Percentiles rank a stretch among this genome's conserved stretches.
Evolutionary conservation across 2,797 vertebrate genomes (phyloP).

Genomic region (Siniperca scherzeri): DNA sequence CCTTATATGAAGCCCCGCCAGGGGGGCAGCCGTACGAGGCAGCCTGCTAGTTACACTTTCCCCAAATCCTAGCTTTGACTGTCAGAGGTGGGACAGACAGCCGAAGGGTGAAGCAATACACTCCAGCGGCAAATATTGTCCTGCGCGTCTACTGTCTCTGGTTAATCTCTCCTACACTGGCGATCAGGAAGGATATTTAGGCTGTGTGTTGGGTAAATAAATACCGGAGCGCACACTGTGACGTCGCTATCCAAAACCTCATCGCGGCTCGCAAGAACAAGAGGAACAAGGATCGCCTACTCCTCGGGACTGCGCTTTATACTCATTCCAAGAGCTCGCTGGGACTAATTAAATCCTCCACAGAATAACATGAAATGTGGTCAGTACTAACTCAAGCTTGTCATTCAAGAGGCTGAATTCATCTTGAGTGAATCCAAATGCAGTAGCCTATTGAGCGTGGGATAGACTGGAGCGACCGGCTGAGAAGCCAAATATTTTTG

Average conservation of each 20-base stretch:
- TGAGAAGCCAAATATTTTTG: slow-evolving; percentile 9
- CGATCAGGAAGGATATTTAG: slow-evolving; percentile 22
- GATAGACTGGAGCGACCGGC: slow-evolving; percentile 6
- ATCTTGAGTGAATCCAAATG: not conserved
- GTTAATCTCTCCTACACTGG: not conserved
- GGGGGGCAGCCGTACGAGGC: slow-evolving; percentile 57
- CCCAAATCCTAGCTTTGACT: slow-evolving; percentile 77
- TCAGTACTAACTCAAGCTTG: slow-evolving; percentile 12
- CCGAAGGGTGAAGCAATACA: slow-evolving; percentile 64
- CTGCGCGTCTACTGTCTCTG: slow-evolving; percentile 38
- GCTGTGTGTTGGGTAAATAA: slow-evolving; percentile 13
- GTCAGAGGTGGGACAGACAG: slow-evolving; percentile 69
- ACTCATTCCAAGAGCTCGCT: slow-evolving; percentile 1
- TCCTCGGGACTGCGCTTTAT: slow-evolving; percentile 31
- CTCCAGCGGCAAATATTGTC: slow-evolving; percentile 32
- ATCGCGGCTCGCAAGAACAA: slow-evolving; percentile 27
- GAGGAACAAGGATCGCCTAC: slow-evolving; percentile 33
- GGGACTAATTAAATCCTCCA: slow-evolving; percentile 29
- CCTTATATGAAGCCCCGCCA: slow-evolving; percentile 75
- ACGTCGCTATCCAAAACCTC: slow-evolving; percentile 45
- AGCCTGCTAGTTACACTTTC: slow-evolving; percentile 85
- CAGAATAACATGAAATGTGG: slow-evolving; percentile 22
- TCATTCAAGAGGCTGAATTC: not conserved
- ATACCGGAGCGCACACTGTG: slow-evolving; percentile 11
- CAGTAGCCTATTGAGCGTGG: not conserved